A percentile compares a stretch with the other conserved stretches of the same genome.
Conservation (phyloP, 1,140 invertebrate genomes). For the Heliconius eleuchia region DNA sequence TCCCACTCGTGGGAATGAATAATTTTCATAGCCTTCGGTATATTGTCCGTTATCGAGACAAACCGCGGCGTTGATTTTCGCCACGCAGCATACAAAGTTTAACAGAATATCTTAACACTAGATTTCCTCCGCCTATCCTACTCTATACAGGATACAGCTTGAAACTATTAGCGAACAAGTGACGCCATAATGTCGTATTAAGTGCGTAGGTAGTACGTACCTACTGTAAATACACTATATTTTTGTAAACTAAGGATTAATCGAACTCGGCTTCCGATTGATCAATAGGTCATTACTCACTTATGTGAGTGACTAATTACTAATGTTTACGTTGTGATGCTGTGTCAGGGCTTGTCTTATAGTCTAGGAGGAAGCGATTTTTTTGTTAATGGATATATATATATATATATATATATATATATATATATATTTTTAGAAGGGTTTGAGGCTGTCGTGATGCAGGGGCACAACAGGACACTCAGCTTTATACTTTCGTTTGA, state of each 20-base stretch:
- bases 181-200: not conserved
- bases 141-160: not conserved
- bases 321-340: slow-evolving; percentile 25
- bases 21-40: too few species aligned
- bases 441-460: too few species aligned
- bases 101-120: not conserved
- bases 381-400: too few species aligned
- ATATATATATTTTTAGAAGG: too few species aligned
- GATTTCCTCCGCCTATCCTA: not conserved
- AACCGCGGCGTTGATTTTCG: not conserved
- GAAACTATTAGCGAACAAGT: not conserved
- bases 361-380: slow-evolving; percentile 6
- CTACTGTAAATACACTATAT: not conserved
- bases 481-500: too few species aligned
- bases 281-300: slow-evolving; percentile 36
- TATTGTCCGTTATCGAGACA: not conserved
- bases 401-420: too few species aligned
- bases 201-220: not conserved
- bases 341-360: slow-evolving; percentile 28
- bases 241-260: not conserved
- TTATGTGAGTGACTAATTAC: slow-evolving; percentile 33
- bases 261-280: slow-evolving; percentile 4
- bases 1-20: too few species aligned
- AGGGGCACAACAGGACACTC: too few species aligned
- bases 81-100: not conserved